Evolutionary conservation across 2,797 vertebrate genomes (phyloP), one percentile per base, ranked within the genome.

Genomic region (Phylloscopus collybita): DNA sequence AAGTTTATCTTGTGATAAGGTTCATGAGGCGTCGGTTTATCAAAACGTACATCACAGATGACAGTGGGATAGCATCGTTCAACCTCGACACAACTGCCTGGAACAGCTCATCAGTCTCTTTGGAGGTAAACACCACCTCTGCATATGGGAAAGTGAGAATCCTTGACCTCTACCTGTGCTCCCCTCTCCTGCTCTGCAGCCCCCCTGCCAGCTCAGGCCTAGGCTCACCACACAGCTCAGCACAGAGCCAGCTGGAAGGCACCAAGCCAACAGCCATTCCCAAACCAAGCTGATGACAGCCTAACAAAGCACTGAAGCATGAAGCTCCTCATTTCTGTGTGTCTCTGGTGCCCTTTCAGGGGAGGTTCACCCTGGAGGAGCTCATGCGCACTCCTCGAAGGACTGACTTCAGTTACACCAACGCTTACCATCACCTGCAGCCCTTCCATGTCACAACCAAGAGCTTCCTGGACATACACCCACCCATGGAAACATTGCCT

Each of bases 381-480:
- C 6, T 82, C 25, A n/a, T 7, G 3, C 67, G 93, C n/a, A 0
- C 80, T 5, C 47, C 85, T 71, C 75, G 79, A 21, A 81, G 80
- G 76, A 42, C 50, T 9, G 66, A 85, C 50, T 13, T 32, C 70
- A 79, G 81, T 84, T 96, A 97, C 70, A 53, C 14, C 0, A 97
- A 87, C 0, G 93, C 95, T 49, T 96, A 96, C 80, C 85, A 94
- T 18, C 7, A 95, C 32, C 89, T 98, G 87, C 80, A 54, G 16
- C 94, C 97, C 20, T 97, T 97, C 89, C 96, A 97, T 1, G 81
- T 71, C 70, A 95, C 95, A 42, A 96, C 96, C 11, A 94, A 57
- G 40, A 97, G 97, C 88, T 97, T 97, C 47, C 61, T 98, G 64
- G 81, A 87, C 82, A 94, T 98, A 79, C 88, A 65, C 6, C 64